These are phyloP conservation scores for Lagorchestes hirsutus DNA, from an alignment of 2,797 vertebrate species.

Conservation along the genomic window DNA sequence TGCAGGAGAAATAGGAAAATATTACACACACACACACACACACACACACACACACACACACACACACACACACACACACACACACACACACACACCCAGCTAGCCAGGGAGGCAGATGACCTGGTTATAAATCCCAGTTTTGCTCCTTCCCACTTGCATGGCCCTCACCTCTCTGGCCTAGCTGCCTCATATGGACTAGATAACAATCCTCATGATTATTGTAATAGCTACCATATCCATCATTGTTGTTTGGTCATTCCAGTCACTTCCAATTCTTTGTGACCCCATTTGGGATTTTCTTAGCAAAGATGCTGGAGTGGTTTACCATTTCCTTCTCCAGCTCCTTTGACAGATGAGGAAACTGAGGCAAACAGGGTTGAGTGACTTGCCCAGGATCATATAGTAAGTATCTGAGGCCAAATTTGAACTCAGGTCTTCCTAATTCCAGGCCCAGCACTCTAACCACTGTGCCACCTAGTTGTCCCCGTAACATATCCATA, in stretches of 20 bases:
- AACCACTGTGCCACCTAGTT: not conserved
- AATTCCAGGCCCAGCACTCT: not conserved
- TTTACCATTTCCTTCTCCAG: not conserved
- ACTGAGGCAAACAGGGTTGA: not conserved
- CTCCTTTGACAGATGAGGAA: not conserved
- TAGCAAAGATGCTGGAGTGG: not conserved
- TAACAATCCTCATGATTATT: not conserved
- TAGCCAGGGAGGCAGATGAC: not conserved
- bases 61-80: not conserved
- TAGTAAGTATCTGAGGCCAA: not conserved
- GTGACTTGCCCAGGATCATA: not conserved
- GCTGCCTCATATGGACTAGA: not conserved
- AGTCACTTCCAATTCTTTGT: not conserved
- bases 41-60: not conserved
- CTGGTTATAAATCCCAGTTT: not conserved
- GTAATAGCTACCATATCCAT: not conserved
- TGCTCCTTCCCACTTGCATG: not conserved
- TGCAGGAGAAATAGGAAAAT: slow-evolving; percentile 66
- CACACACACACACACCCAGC: not conserved
- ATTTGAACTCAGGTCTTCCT: not conserved
- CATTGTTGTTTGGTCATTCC: not conserved
- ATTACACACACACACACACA: not conserved
- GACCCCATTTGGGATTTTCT: not conserved
- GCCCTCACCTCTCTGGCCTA: not conserved
- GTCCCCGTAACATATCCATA: not conserved